These are phyloP conservation scores for Pangasianodon gigas DNA, from an alignment of 2,113 vertebrate species.

Conservation along the genomic window DNA sequence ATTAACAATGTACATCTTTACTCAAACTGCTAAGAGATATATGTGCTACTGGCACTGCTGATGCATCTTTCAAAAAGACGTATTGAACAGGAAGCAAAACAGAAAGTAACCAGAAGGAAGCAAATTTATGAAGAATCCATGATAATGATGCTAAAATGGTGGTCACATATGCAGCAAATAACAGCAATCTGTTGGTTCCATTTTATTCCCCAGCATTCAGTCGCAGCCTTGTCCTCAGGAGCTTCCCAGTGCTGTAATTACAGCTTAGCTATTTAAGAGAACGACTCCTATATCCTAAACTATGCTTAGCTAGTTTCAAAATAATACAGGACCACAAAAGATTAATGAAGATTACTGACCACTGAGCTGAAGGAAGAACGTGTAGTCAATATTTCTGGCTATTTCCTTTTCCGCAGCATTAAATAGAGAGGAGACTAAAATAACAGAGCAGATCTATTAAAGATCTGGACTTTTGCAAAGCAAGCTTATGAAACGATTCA, in stretches of 20 bases:
- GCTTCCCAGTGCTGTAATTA: not conserved
- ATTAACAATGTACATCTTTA: too few species aligned
- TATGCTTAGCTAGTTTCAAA: not conserved
- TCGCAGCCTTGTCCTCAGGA: not conserved
- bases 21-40: too few species aligned
- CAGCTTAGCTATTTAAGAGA: not conserved
- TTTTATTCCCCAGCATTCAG: not conserved
- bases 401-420: not conserved
- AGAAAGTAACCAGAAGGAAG: not conserved
- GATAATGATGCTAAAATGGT: not conserved
- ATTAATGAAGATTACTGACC: not conserved
- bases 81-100: not conserved
- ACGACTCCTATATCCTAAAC: too few species aligned
- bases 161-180: conserved; percentile 4
- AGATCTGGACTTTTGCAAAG: not conserved
- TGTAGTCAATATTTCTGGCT: not conserved
- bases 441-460: not conserved
- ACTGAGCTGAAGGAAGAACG: not conserved
- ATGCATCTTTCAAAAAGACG: not conserved
- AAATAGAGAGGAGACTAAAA: not conserved
- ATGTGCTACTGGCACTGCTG: too few species aligned
- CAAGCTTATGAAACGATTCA: not conserved
- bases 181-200: not conserved
- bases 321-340: not conserved
- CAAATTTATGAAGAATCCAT: not conserved